Conservation (phyloP, 2,888 invertebrate species). For the Dynastes hyllus region DNA sequence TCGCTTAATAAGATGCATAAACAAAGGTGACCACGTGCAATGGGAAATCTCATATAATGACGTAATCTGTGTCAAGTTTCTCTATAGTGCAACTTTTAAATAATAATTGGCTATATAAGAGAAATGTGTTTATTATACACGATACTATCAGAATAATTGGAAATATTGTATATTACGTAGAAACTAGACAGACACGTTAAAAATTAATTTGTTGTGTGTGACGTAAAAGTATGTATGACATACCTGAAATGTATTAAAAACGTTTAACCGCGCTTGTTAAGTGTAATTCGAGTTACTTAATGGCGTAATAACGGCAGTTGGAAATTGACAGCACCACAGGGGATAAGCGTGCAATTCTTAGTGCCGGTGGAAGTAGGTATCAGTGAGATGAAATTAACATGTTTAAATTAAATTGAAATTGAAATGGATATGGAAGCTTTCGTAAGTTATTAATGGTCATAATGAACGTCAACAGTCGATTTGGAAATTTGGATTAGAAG, state of each 20-base stretch:
- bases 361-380: not conserved
- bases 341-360: not conserved
- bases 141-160: not conserved
- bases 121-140: not conserved
- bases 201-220: not conserved
- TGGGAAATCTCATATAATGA: constrained; percentile 37
- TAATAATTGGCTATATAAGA: constrained; percentile 4
- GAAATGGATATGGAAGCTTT: not conserved
- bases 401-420: not conserved
- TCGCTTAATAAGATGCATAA: constrained; percentile 9
- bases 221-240: constrained; percentile 1
- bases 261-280: constrained; percentile 15
- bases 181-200: not conserved
- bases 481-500: too few relatives aligned
- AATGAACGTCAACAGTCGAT: too few relatives aligned
- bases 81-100: constrained; percentile 30
- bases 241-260: constrained; percentile 21
- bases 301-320: constrained; percentile 26
- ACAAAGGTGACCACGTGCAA: constrained; percentile 24
- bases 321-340: constrained; percentile 28
- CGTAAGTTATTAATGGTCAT: not conserved
- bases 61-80: constrained; percentile 45
- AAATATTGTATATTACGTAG: not conserved
- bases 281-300: constrained; percentile 25
- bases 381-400: constrained; percentile 3